Evolutionary conservation across 2,888 invertebrate species (phyloP).

Genomic region (Microdon myrmicae): DNA sequence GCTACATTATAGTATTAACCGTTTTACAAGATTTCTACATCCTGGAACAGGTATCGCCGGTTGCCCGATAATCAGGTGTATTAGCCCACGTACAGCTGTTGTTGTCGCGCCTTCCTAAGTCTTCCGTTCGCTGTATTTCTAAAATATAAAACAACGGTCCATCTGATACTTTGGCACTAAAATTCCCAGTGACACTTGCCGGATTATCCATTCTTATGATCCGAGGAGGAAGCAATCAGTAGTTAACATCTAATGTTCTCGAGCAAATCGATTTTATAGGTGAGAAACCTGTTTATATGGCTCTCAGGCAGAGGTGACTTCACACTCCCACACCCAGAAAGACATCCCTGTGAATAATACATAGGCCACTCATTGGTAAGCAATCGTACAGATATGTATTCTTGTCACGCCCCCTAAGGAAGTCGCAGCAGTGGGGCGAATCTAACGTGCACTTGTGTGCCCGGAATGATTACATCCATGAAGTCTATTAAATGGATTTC

Average conservation of each 20-base stretch:
- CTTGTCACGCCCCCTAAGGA: slow-evolving; percentile 8
- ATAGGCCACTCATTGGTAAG: slow-evolving; percentile 17
- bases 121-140: too few relatives aligned
- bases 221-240: slow-evolving; percentile 44
- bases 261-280: slow-evolving; percentile 45
- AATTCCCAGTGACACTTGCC: neutral
- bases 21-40: too few relatives aligned
- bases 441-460: slow-evolving; percentile 1
- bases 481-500: slow-evolving; percentile 15
- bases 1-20: too few relatives aligned
- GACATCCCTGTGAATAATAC: too few relatives aligned
- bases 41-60: too few relatives aligned
- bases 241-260: slow-evolving; percentile 33
- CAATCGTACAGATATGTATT: slow-evolving; percentile 2
- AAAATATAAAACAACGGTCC: neutral
- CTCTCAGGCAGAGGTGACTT: too few relatives aligned
- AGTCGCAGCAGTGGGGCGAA: neutral
- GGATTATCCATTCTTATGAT: slow-evolving; percentile 36
- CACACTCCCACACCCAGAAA: slow-evolving; percentile 7
- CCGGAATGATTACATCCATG: too few relatives aligned
- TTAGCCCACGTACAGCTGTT: too few relatives aligned
- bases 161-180: neutral
- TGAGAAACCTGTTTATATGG: neutral
- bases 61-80: too few relatives aligned
- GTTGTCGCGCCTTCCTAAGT: too few relatives aligned